A percentile compares a stretch with the other conserved stretches of the same genome.
Conservation (phyloP, 2,113 vertebrate species). For the Heterotis niloticus region DNA sequence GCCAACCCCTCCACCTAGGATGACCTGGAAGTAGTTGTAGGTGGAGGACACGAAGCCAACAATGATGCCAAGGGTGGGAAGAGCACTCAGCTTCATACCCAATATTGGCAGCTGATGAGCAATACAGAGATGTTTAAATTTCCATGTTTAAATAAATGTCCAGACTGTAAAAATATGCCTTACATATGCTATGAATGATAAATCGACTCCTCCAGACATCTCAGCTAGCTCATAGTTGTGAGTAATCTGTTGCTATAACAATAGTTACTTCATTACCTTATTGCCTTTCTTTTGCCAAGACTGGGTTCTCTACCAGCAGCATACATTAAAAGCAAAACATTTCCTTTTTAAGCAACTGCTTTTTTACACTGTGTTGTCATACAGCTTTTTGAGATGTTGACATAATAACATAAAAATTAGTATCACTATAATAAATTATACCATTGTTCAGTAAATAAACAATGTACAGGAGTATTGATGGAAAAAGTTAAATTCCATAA, state of each 20-base stretch:
- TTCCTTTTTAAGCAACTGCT: constrained; percentile 48
- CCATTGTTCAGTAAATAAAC: not conserved
- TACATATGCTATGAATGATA: too few species aligned
- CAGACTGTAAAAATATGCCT: too few species aligned
- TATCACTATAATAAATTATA: not conserved
- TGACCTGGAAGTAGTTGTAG: constrained; percentile 88
- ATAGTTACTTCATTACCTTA: constrained; percentile 55
- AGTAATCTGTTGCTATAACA: constrained; percentile 47
- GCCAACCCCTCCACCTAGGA: constrained; percentile 88
- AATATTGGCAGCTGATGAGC: constrained; percentile 72
- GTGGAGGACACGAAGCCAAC: constrained; percentile 80
- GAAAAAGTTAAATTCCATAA: too few species aligned
- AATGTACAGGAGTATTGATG: too few species aligned
- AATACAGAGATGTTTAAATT: not conserved
- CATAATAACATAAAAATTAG: not conserved
- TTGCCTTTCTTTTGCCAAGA: too few species aligned
- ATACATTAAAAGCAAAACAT: constrained; percentile 54
- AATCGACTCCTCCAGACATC: too few species aligned
- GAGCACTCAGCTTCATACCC: constrained; percentile 71
- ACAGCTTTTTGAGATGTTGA: not conserved
- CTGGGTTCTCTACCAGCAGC: constrained; percentile 48
- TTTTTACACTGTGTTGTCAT: not conserved
- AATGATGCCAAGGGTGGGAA: constrained; percentile 79
- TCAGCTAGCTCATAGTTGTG: too few species aligned
- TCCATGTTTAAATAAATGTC: too few species aligned